Percentiles rank a stretch among this genome's conserved stretches.
Conservation (phyloP, 2,888 invertebrate species). For the Alloplasta piceator region DNA sequence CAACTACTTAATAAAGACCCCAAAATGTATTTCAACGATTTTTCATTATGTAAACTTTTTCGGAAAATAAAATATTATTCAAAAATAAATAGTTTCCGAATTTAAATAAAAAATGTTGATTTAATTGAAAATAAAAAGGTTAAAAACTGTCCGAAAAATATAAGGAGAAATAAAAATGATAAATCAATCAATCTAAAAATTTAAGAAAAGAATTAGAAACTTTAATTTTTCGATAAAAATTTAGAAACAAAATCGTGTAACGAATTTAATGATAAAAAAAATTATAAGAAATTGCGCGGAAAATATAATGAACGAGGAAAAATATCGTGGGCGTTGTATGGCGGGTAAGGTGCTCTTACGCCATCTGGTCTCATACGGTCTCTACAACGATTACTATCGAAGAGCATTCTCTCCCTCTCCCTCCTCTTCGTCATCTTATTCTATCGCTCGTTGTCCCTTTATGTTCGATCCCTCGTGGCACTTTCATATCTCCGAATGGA, state of each 20-base stretch:
- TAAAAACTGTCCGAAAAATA: neutral
- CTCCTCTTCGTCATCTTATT: conserved; percentile 31
- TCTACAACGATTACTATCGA: conserved; percentile 53
- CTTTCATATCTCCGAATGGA: conserved; percentile 53
- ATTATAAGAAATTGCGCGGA: neutral
- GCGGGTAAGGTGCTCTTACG: conserved; percentile 56
- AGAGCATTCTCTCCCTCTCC: neutral
- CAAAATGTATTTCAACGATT: too few species aligned
- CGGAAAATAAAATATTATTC: too few species aligned
- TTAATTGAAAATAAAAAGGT: too few species aligned
- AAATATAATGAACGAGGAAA: conserved; percentile 36
- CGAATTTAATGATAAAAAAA: neutral
- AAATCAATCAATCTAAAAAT: too few species aligned
- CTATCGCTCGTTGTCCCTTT: conserved; percentile 42
- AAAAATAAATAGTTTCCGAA: too few species aligned
- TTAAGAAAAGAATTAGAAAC: too few species aligned
- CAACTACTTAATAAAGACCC: too few species aligned
- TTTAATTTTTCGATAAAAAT: too few species aligned
- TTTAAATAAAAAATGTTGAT: too few species aligned
- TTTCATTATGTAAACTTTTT: too few species aligned
- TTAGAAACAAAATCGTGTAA: too few species aligned
- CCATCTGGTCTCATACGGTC: conserved; percentile 51
- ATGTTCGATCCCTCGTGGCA: conserved; percentile 55
- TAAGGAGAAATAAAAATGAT: neutral
- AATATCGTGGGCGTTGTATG: conserved; percentile 52